Conservation (phyloP, 2,113 vertebrate genomes). For the Sinocyclocheilus anshuiensis region DNA sequence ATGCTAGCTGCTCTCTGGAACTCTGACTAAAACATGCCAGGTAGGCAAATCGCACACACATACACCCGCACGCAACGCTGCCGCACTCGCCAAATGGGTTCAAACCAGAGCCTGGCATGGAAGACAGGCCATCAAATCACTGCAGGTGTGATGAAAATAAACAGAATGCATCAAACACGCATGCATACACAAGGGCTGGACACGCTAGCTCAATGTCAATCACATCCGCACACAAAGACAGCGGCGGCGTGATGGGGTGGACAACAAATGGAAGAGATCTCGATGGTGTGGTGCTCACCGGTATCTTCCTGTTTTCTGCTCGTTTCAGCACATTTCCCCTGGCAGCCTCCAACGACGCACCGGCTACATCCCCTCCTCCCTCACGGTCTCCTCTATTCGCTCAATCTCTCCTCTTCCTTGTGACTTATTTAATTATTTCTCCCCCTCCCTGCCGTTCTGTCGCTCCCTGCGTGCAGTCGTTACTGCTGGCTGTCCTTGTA, state of each 20-base stretch:
- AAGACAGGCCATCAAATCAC: slow-evolving; percentile 28
- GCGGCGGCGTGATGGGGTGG: neutral
- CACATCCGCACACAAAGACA: slow-evolving; percentile 42
- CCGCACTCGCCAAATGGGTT: slow-evolving; percentile 16
- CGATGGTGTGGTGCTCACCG: slow-evolving; percentile 49
- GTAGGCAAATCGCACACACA: slow-evolving; percentile 22
- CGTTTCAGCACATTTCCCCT: slow-evolving; percentile 58
- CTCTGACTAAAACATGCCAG: slow-evolving; percentile 28
- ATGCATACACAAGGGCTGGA: neutral
- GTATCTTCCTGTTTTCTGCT: slow-evolving; percentile 50
- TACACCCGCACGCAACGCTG: slow-evolving; percentile 12
- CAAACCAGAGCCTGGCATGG: slow-evolving; percentile 6
- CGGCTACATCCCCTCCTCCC: slow-evolving; percentile 55
- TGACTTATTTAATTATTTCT: slow-evolving; percentile 46
- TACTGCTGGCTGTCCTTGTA: slow-evolving; percentile 39
- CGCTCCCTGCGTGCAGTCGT: slow-evolving; percentile 25
- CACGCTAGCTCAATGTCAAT: slow-evolving; percentile 52
- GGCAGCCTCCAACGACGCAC: slow-evolving; percentile 55
- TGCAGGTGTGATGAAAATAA: slow-evolving; percentile 22
- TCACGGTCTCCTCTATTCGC: slow-evolving; percentile 40
- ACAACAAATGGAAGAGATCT: slow-evolving; percentile 24
- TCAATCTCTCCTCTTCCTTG: slow-evolving; percentile 40
- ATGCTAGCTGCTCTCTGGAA: slow-evolving; percentile 38
- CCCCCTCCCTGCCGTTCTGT: slow-evolving; percentile 28
- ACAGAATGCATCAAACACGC: slow-evolving; percentile 46